Conservation (phyloP, 2,113 vertebrate species). For the Muscicapa adusta region DNA sequence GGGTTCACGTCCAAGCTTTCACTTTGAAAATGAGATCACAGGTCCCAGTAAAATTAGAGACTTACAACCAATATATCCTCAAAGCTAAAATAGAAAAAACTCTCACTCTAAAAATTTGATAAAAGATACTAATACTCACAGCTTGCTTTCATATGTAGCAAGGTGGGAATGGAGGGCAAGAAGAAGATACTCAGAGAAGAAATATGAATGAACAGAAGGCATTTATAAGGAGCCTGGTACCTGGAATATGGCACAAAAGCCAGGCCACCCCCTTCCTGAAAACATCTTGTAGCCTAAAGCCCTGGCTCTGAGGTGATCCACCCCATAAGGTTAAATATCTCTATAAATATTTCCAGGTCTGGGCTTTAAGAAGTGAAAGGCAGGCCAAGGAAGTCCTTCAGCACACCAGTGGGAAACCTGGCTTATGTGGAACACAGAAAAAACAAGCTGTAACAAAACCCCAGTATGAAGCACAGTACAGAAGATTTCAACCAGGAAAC, state of each 20-base stretch:
- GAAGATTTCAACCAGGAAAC: neutral
- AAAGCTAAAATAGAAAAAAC: neutral
- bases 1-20: neutral
- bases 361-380: neutral
- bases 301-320: neutral
- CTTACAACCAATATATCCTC: neutral
- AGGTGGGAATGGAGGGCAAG: neutral
- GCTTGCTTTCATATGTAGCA: neutral
- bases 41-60: neutral
- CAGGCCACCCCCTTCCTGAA: neutral
- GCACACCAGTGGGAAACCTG: neutral
- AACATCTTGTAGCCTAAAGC: neutral
- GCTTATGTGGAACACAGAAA: neutral
- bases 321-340: neutral
- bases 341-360: neutral
- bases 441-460: neutral
- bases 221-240: neutral
- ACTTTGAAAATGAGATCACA: neutral
- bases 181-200: neutral
- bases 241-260: accelerated
- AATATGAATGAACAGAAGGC: neutral
- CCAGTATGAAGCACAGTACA: neutral
- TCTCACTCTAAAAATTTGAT: neutral
- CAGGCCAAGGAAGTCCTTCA: neutral
- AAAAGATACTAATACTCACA: neutral